A percentile compares a stretch with the other conserved stretches of the same genome.
Conservation (phyloP, 1,140 invertebrate species). For the Copidosoma floridanum region DNA sequence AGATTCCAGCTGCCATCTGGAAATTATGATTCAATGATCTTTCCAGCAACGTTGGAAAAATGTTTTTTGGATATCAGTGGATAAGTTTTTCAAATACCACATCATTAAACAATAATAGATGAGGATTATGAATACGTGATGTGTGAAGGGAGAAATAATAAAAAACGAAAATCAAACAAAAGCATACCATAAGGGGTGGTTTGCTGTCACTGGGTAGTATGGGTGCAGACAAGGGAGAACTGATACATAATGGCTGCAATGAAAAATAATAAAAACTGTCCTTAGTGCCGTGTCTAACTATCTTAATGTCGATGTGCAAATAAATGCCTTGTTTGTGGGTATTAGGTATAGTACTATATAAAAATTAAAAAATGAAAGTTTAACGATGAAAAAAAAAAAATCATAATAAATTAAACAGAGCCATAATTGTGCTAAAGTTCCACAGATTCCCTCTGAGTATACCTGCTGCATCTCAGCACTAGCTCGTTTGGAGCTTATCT, state of each 20-base stretch:
- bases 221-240: slow-evolving; percentile 60
- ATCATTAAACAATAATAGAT: too few species aligned
- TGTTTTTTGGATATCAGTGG: too few species aligned
- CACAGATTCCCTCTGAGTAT: slow-evolving; percentile 35
- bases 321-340: background rate
- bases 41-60: too few species aligned
- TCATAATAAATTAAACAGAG: too few species aligned
- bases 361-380: too few species aligned
- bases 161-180: slow-evolving; percentile 43
- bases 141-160: slow-evolving; percentile 7
- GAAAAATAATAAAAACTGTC: slow-evolving; percentile 46
- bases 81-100: too few species aligned
- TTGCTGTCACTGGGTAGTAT: slow-evolving; percentile 60
- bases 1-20: slow-evolving; percentile 64
- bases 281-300: slow-evolving; percentile 32
- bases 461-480: slow-evolving; percentile 84
- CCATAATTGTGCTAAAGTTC: too few species aligned
- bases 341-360: slow-evolving; percentile 18
- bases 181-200: slow-evolving; percentile 60
- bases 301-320: too few species aligned
- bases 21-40: too few species aligned
- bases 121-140: background rate
- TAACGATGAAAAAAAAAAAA: too few species aligned
- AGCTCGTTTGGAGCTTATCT: slow-evolving; percentile 85
- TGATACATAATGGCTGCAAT: slow-evolving; percentile 59